These are phyloP conservation scores for Chaetogeoica ovagalla DNA, from an alignment of 2,888 invertebrate species.

Conservation along the genomic window DNA sequence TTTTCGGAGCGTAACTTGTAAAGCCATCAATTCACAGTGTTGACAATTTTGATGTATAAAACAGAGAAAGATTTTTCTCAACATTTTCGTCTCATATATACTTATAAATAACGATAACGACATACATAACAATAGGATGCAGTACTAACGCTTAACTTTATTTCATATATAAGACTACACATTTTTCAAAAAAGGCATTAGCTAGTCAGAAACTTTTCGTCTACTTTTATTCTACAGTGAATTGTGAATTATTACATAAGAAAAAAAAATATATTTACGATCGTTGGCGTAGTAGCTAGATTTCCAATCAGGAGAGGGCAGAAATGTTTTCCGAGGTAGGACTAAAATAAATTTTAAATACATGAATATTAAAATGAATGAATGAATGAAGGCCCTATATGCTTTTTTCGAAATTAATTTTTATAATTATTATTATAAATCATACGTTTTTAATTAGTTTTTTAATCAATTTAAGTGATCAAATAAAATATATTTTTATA, in stretches of 20 bases:
- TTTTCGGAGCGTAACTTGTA: not conserved
- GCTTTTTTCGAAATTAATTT: no score
- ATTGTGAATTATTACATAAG: not conserved
- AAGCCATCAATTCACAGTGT: constrained; percentile 3
- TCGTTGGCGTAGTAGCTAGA: no score
- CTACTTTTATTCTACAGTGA: not conserved
- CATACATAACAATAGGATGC: not conserved
- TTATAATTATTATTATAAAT: no score
- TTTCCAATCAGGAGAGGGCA: no score
- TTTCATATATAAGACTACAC: not conserved
- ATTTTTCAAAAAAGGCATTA: not conserved
- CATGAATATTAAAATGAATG: no score
- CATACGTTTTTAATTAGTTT: no score
- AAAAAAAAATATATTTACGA: not conserved
- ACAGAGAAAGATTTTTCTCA: not conserved
- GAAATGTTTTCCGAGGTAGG: no score
- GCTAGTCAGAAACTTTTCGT: not conserved
- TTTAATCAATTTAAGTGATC: no score
- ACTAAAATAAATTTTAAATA: no score
- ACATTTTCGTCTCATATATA: constrained; percentile 7
- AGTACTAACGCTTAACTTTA: constrained; percentile 10
- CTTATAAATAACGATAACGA: not conserved
- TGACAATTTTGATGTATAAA: not conserved
- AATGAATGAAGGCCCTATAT: no score
- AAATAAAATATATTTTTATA: no score